Evolutionary conservation across 2,888 invertebrate genomes (phyloP).

Genomic region (Trichacis sp.): DNA sequence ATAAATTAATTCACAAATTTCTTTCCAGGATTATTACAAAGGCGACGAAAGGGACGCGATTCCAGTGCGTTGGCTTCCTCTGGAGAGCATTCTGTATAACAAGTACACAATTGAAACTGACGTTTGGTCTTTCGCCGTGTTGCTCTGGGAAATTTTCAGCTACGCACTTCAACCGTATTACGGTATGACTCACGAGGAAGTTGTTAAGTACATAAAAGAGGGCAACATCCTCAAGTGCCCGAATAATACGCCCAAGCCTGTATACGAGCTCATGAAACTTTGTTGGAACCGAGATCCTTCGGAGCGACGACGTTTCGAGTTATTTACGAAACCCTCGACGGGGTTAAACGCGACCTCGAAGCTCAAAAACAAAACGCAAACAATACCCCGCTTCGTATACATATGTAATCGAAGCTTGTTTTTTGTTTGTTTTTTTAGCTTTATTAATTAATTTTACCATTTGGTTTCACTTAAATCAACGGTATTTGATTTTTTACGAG

Average conservation of each 20-base stretch:
- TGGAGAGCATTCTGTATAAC: conserved; percentile 95
- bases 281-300: conserved; percentile 92
- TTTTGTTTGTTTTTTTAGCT: conserved; percentile 6
- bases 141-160: conserved; percentile 96
- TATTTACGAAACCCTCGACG: conserved; percentile 83
- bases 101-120: conserved; percentile 97
- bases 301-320: conserved; percentile 85
- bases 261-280: conserved; percentile 92
- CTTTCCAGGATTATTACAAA: conserved; percentile 90
- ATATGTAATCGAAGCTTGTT: conserved; percentile 49
- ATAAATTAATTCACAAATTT: too few relatives aligned
- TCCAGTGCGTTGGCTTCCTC: conserved; percentile 97
- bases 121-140: conserved; percentile 97
- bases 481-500: too few relatives aligned
- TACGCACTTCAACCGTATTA: conserved; percentile 97
- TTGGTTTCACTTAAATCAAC: too few relatives aligned
- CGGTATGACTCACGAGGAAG: conserved; percentile 97
- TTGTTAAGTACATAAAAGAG: conserved; percentile 93
- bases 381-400: conserved; percentile 61
- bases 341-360: conserved; percentile 71
- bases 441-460: background rate
- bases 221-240: conserved; percentile 92
- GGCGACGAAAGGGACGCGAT: conserved; percentile 96
- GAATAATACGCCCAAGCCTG: conserved; percentile 86
- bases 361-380: conserved; percentile 58